These are phyloP conservation scores for Phthorimaea operculella DNA, from an alignment of 1,140 invertebrate genomes.

Conservation along the genomic window DNA sequence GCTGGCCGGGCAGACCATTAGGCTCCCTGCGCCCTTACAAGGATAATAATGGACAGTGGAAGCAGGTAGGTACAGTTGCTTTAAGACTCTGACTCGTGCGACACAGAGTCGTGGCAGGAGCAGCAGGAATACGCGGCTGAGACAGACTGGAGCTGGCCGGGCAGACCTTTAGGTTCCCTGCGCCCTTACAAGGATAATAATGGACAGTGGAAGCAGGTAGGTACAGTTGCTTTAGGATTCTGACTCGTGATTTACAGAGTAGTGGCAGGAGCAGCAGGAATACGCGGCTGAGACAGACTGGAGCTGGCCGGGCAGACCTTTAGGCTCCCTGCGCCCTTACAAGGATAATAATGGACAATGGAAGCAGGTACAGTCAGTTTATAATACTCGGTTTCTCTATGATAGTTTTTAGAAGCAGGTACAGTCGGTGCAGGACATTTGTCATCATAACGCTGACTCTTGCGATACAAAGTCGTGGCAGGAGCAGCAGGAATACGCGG, in stretches of 20 bases:
- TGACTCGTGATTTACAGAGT: too few relatives aligned
- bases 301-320: conserved; percentile 25
- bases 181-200: too few relatives aligned
- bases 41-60: conserved; percentile 17
- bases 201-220: too few relatives aligned
- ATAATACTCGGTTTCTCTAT: too few relatives aligned
- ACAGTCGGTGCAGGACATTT: too few relatives aligned
- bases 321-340: conserved; percentile 19
- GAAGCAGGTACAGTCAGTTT: too few relatives aligned
- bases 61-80: too few relatives aligned
- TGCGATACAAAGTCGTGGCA: background rate
- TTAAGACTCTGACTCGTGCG: too few relatives aligned
- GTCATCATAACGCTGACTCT: background rate
- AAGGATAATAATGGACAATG: conserved; percentile 15
- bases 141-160: conserved; percentile 40
- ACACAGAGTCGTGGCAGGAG: background rate
- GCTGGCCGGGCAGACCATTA: conserved; percentile 20
- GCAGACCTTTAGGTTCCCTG: conserved; percentile 5
- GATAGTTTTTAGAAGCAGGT: too few relatives aligned
- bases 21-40: background rate
- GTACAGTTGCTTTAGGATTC: too few relatives aligned
- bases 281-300: conserved; percentile 23
- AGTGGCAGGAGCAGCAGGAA: conserved; percentile 16
- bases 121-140: too few relatives aligned
- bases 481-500: conserved; percentile 12